These are phyloP conservation scores for Cerastis leucographa DNA, from an alignment of 2,888 invertebrate species.

Conservation along the genomic window DNA sequence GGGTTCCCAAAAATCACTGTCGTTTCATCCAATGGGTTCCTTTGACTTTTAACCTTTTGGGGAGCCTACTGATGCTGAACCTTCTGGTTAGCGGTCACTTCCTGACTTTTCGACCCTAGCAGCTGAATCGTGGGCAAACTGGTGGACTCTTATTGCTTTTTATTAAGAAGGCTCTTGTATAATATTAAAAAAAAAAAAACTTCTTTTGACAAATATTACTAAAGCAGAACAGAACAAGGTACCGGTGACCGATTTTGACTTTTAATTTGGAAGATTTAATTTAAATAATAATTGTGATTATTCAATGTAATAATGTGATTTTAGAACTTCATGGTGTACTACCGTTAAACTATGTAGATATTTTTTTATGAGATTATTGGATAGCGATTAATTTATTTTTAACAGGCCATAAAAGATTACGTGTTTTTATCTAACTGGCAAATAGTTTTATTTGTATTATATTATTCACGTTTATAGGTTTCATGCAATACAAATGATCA, in stretches of 20 bases:
- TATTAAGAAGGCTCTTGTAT: background rate
- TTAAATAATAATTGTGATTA: background rate
- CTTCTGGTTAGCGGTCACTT: background rate
- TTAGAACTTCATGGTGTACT: background rate
- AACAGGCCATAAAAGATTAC: background rate
- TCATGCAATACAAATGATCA: background rate
- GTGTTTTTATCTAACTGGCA: background rate
- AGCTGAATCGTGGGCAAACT: background rate
- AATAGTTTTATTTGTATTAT: background rate
- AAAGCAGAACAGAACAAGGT: background rate
- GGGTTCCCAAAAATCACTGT: background rate
- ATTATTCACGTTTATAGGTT: background rate
- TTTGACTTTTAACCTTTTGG: background rate
- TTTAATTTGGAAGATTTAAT: no score
- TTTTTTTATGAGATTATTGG: background rate
- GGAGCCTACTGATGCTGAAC: background rate
- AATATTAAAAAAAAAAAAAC: background rate
- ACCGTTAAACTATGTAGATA: background rate
- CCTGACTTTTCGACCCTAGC: background rate
- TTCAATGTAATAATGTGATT: background rate
- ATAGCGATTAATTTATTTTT: background rate
- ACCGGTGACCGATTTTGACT: background rate
- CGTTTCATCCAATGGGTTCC: background rate
- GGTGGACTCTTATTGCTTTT: background rate
- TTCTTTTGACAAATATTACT: background rate